Percentiles rank a stretch among this genome's conserved stretches.
Conservation (phyloP, 2,113 vertebrate species). For the Pomatostomus ruficeps region DNA sequence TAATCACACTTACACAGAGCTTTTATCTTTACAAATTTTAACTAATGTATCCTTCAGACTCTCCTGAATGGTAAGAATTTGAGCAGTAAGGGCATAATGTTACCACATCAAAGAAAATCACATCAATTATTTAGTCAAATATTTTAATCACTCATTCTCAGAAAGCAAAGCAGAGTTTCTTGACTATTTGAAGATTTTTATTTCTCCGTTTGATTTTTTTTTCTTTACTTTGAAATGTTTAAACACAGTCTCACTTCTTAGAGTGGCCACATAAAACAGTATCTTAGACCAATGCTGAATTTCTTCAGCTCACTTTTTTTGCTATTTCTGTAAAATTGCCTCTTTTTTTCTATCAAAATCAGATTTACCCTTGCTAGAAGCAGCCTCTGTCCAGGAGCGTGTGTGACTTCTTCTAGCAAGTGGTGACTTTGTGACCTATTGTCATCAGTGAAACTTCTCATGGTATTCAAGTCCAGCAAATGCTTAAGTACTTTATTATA, state of each 20-base stretch:
- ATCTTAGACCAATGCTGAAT: neutral
- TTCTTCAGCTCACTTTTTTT: neutral
- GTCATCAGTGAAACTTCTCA: neutral
- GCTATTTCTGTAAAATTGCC: neutral
- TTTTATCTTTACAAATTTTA: constrained; percentile 19
- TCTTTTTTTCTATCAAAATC: neutral
- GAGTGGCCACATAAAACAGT: neutral
- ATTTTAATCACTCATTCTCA: constrained; percentile 13
- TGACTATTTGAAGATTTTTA: neutral
- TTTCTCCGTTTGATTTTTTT: neutral
- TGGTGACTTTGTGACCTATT: neutral
- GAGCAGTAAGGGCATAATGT: neutral
- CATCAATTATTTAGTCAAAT: constrained; percentile 20
- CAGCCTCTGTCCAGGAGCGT: neutral
- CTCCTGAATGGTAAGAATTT: neutral
- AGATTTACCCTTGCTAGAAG: neutral
- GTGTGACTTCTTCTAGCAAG: neutral
- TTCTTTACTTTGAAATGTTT: neutral
- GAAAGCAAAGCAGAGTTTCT: neutral
- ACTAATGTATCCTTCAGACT: neutral
- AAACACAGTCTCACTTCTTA: neutral
- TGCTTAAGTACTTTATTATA: neutral
- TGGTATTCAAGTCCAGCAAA: neutral
- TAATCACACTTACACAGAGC: neutral
- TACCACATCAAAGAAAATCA: neutral